phyloP scores from a whole-genome alignment of 2,113 vertebrate genomes.

The Corythornis vintsioides region DNA sequence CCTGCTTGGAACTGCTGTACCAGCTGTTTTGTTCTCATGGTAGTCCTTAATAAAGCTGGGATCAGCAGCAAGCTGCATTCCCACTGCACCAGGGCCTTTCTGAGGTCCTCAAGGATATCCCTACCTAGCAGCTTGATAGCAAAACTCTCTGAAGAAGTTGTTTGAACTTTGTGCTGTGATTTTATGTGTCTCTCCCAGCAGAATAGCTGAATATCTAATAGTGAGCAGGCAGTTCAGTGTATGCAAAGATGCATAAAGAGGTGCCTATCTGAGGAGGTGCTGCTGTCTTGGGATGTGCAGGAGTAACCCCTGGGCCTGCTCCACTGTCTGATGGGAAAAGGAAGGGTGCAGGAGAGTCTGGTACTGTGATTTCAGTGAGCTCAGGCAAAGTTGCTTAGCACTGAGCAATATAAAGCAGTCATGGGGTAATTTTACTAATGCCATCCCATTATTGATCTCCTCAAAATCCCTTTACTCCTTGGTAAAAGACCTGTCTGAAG shows the following conservation, averaged over 20 bases:
- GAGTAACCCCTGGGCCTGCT: neutral
- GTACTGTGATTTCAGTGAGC: neutral
- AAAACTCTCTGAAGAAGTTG: neutral
- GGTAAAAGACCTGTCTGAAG: neutral
- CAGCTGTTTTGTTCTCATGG: neutral
- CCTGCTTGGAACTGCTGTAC: neutral
- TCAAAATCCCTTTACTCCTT: neutral
- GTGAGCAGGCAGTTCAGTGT: neutral
- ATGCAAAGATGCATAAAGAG: neutral
- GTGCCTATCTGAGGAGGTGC: no score
- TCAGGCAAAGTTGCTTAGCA: neutral
- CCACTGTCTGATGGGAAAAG: neutral
- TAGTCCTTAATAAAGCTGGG: neutral
- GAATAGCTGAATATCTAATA: neutral
- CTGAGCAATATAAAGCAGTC: rapidly evolving
- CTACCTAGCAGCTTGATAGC: neutral
- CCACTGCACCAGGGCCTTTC: neutral
- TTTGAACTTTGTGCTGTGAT: neutral
- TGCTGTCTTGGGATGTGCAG: neutral
- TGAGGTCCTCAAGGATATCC: neutral
- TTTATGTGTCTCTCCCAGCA: neutral
- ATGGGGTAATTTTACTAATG: neutral
- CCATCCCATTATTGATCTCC: neutral
- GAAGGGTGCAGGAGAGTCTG: neutral
- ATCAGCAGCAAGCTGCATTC: neutral